phyloP scores from a whole-genome alignment of 2,797 vertebrate species.

The Melanotaenia trifasciata region DNA sequence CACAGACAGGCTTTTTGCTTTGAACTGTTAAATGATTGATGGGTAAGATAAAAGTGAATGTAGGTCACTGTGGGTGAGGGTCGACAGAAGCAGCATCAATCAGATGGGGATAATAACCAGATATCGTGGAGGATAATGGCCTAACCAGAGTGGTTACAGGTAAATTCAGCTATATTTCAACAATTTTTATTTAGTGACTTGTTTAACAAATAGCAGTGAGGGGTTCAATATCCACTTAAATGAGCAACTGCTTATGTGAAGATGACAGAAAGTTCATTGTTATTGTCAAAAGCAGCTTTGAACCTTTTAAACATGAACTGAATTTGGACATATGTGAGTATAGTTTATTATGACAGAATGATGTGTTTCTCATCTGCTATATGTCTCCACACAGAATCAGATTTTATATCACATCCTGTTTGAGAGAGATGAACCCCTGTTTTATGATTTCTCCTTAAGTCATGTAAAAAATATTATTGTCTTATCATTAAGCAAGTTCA shows the following conservation, averaged over 20 bases:
- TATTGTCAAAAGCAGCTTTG: conserved; percentile 21
- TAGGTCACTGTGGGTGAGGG: conserved; percentile 79
- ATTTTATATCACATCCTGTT: conserved; percentile 55
- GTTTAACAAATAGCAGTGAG: neutral
- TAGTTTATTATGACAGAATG: conserved; percentile 7
- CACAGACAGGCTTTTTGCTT: conserved; percentile 70
- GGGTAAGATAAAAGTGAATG: conserved; percentile 77
- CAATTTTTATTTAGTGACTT: conserved; percentile 7
- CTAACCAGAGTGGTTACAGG: conserved; percentile 63
- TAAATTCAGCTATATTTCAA: conserved; percentile 64
- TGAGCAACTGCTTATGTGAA: conserved; percentile 10
- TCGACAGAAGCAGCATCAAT: conserved; percentile 72
- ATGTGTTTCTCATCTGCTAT: conserved; percentile 32
- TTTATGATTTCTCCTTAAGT: conserved; percentile 64
- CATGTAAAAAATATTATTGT: conserved; percentile 55
- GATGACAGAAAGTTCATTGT: neutral
- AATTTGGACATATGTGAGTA: conserved; percentile 6
- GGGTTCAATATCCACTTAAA: neutral
- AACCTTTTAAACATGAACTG: neutral
- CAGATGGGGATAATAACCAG: conserved; percentile 70
- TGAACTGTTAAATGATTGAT: conserved; percentile 81
- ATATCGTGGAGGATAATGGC: conserved; percentile 74
- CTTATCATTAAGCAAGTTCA: conserved; percentile 65
- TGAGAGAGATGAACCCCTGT: conserved; percentile 42
- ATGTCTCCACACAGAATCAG: conserved; percentile 9